These are phyloP conservation scores for Notarius lentiginosus DNA, from an alignment of 2,113 vertebrate species.

Conservation along the genomic window DNA sequence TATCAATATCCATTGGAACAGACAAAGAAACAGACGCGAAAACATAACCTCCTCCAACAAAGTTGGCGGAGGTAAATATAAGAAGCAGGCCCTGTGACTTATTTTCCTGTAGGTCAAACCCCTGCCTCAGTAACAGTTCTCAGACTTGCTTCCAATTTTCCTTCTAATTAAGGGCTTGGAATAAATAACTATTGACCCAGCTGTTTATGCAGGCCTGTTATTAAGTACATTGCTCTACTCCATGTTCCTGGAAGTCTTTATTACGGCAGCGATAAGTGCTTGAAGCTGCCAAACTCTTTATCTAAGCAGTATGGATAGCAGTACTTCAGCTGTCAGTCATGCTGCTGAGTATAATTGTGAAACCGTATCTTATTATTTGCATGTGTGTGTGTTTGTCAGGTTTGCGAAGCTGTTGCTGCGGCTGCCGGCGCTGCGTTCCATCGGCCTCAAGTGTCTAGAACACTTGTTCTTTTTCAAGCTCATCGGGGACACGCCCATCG, in stretches of 20 bases:
- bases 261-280: not conserved
- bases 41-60: too few species aligned
- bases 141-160: not conserved
- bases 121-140: not conserved
- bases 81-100: not conserved
- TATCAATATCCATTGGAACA: too few species aligned
- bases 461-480: constrained; percentile 99
- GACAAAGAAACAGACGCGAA: too few species aligned
- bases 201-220: constrained; percentile 4
- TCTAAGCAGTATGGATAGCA: not conserved
- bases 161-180: constrained; percentile 17
- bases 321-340: not conserved
- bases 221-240: constrained; percentile 16
- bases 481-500: constrained; percentile 98
- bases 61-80: not conserved
- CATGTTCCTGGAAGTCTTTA: constrained; percentile 8
- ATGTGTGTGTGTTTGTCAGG: constrained; percentile 67
- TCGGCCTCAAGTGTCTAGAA: constrained; percentile 97
- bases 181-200: constrained; percentile 19
- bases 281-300: not conserved
- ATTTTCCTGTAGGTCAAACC: not conserved
- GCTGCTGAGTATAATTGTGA: not conserved
- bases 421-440: constrained; percentile 94
- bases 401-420: constrained; percentile 96
- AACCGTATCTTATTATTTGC: not conserved